A percentile compares a stretch with the other conserved stretches of the same genome.
phyloP scores from a whole-genome alignment of 2,888 invertebrate species.

The Dromius quadrimaculatus region DNA sequence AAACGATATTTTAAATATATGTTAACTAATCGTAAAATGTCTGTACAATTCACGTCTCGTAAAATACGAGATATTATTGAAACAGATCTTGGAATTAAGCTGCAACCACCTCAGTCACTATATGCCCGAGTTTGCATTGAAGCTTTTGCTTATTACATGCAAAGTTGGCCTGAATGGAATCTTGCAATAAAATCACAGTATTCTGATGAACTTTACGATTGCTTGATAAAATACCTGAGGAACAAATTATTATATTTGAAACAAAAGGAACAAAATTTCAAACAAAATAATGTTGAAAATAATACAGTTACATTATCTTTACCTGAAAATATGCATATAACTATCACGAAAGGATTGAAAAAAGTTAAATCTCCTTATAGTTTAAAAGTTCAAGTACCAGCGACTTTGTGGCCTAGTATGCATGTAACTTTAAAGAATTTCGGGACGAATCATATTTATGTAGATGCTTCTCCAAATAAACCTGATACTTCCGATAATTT shows the following conservation, averaged over 20 bases:
- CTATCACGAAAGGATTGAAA: not conserved
- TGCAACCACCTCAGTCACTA: conserved; percentile 10
- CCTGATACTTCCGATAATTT: not conserved
- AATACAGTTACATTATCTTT: not conserved
- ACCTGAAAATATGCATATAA: conserved; percentile 6
- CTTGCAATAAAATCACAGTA: conserved; percentile 25
- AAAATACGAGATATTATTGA: conserved; percentile 44
- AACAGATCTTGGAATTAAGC: conserved; percentile 26
- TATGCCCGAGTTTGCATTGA: conserved; percentile 48
- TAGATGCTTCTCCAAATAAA: not conserved
- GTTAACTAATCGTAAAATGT: conserved; percentile 39
- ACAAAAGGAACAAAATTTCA: conserved; percentile 2
- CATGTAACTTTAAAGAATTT: conserved; percentile 5
- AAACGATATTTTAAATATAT: conserved; percentile 41
- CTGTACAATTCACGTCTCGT: conserved; percentile 33
- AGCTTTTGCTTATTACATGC: conserved; percentile 56
- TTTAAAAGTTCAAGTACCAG: conserved; percentile 23
- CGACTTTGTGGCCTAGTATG: not conserved
- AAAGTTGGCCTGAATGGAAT: conserved; percentile 56
- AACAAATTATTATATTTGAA: conserved; percentile 31
- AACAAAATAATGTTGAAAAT: not conserved
- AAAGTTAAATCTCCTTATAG: conserved; percentile 4
- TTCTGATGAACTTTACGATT: conserved; percentile 31
- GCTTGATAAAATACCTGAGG: conserved; percentile 31
- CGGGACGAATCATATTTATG: conserved; percentile 4